Evolutionary conservation across 2,113 vertebrate species (phyloP).

Genomic region (Pao palembangensis): DNA sequence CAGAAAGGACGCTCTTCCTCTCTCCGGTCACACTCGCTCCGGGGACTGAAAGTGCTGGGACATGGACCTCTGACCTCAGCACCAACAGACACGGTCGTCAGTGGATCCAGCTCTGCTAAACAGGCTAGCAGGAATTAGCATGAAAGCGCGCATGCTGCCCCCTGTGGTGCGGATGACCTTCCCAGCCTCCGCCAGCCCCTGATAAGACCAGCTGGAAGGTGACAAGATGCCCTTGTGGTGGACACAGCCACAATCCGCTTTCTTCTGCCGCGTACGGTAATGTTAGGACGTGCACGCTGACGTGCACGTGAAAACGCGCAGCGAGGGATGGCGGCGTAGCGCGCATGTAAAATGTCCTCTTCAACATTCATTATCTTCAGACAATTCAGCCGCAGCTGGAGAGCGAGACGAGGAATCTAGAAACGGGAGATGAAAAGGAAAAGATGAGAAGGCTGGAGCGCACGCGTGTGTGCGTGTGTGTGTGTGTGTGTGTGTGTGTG

Average conservation of each 20-base stretch:
- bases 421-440: slow-evolving; percentile 53
- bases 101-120: too few relatives aligned
- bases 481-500: too few relatives aligned
- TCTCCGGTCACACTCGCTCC: too few relatives aligned
- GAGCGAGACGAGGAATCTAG: slow-evolving; percentile 33
- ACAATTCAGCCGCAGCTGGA: slow-evolving; percentile 60
- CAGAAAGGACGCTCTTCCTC: too few relatives aligned
- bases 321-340: background rate
- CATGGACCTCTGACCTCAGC: too few relatives aligned
- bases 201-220: slow-evolving; percentile 63
- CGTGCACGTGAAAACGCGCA: background rate
- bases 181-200: slow-evolving; percentile 53
- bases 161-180: slow-evolving; percentile 75
- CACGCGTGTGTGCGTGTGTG: too few relatives aligned
- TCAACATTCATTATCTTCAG: slow-evolving; percentile 77
- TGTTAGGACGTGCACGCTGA: too few relatives aligned
- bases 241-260: too few relatives aligned
- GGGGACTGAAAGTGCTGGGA: too few relatives aligned
- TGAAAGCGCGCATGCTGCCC: slow-evolving; percentile 47
- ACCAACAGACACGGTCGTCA: too few relatives aligned
- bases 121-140: too few relatives aligned
- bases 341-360: slow-evolving; percentile 70
- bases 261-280: too few relatives aligned
- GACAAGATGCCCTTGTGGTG: slow-evolving; percentile 58
- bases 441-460: slow-evolving; percentile 48